Percentiles rank a stretch among this genome's conserved stretches.
Evolutionary conservation across 2,113 vertebrate species (phyloP).

Genomic region (Channa maculata): DNA sequence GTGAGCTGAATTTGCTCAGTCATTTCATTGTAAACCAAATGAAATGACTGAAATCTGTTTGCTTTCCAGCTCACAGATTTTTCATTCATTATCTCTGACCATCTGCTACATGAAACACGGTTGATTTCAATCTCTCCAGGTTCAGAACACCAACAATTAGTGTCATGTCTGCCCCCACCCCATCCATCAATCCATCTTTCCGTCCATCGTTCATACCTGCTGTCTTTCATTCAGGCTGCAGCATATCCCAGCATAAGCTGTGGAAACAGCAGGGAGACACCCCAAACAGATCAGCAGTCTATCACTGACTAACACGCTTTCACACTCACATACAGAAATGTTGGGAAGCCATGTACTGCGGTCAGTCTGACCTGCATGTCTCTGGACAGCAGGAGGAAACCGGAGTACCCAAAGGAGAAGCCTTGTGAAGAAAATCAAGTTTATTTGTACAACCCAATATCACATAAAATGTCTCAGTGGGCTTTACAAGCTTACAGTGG

Average conservation of each 20-base stretch:
- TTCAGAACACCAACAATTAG: conserved; percentile 37
- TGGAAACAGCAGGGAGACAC: conserved; percentile 22
- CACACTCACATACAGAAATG: conserved; percentile 49
- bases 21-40: conserved; percentile 59
- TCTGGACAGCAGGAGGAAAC: conserved; percentile 48
- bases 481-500: conserved; percentile 41
- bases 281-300: conserved; percentile 27
- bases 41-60: conserved; percentile 47
- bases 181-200: conserved; percentile 28
- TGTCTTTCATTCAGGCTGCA: conserved; percentile 15
- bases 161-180: conserved; percentile 13
- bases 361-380: conserved; percentile 54
- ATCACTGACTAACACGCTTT: conserved; percentile 48
- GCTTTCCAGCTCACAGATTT: conserved; percentile 62
- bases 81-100: conserved; percentile 59
- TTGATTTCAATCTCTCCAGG: conserved; percentile 51
- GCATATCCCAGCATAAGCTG: background rate
- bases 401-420: conserved; percentile 57
- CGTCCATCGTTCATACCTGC: conserved; percentile 10
- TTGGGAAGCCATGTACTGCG: conserved; percentile 26
- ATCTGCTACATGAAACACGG: conserved; percentile 62
- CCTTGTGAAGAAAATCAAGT: conserved; percentile 68
- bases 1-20: conserved; percentile 54
- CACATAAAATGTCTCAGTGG: conserved; percentile 57
- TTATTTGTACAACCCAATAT: conserved; percentile 63